phyloP scores from a whole-genome alignment of 2,113 vertebrate genomes.

The Oryzias javanicus region DNA sequence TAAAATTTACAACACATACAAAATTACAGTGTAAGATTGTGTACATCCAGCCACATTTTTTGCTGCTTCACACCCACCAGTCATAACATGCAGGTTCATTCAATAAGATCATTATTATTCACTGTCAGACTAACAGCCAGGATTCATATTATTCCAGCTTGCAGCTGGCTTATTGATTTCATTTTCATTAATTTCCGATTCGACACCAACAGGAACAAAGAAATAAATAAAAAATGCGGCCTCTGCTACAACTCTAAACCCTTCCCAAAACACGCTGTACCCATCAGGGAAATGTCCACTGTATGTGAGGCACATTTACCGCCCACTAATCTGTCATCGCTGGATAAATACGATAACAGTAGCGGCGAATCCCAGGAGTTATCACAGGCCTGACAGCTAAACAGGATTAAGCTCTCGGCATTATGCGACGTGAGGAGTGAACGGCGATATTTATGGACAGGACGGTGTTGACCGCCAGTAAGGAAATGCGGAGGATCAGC shows the following conservation, averaged over 20 bases:
- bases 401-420: slow-evolving; percentile 63
- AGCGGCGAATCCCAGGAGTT: slow-evolving; percentile 53
- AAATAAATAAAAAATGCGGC: slow-evolving; percentile 10
- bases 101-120: slow-evolving; percentile 39
- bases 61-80: slow-evolving; percentile 9
- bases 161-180: slow-evolving; percentile 23
- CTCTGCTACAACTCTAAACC: slow-evolving; percentile 25
- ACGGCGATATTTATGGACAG: slow-evolving; percentile 28
- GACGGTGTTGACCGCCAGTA: slow-evolving; percentile 12
- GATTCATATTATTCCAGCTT: slow-evolving; percentile 43
- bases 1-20: not conserved
- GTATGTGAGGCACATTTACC: slow-evolving; percentile 65
- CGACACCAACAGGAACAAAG: slow-evolving; percentile 10
- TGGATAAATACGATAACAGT: slow-evolving; percentile 72
- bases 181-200: slow-evolving; percentile 56
- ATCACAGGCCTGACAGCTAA: slow-evolving; percentile 55
- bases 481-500: not conserved
- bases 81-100: not conserved
- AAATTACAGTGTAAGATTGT: not conserved
- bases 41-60: slow-evolving; percentile 1
- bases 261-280: slow-evolving; percentile 30
- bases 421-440: slow-evolving; percentile 47
- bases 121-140: slow-evolving; percentile 35
- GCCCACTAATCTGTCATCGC: slow-evolving; percentile 69
- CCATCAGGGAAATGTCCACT: slow-evolving; percentile 46